phyloP scores from a whole-genome alignment of 2,113 vertebrate genomes.

The Dascyllus trimaculatus region DNA sequence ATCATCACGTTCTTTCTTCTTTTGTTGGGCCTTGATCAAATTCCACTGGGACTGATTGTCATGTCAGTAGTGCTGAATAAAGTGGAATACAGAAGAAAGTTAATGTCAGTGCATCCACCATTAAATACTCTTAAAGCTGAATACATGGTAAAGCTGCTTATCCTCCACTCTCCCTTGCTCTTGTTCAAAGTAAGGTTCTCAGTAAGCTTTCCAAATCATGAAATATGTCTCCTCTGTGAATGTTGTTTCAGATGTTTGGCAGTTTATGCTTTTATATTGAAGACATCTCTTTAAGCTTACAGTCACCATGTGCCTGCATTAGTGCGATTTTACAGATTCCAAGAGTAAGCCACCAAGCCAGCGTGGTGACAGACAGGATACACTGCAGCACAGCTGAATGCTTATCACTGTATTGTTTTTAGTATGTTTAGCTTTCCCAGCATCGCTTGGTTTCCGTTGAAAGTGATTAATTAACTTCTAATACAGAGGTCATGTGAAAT shows the following conservation, averaged over 20 bases:
- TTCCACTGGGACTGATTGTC: not conserved
- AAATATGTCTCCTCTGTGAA: constrained; percentile 7
- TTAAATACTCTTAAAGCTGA: not conserved
- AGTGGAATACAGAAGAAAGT: not conserved
- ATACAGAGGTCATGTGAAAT: constrained; percentile 76
- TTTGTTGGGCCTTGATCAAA: not conserved
- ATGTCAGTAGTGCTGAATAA: not conserved
- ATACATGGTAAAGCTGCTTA: not conserved
- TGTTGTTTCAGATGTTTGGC: constrained; percentile 39
- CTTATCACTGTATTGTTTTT: constrained; percentile 56
- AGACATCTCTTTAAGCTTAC: constrained; percentile 14
- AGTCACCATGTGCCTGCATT: constrained; percentile 7
- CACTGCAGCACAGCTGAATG: constrained; percentile 45
- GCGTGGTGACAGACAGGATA: constrained; percentile 58
- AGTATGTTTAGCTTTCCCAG: constrained; percentile 62
- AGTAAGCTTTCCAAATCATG: not conserved
- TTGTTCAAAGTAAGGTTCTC: not conserved
- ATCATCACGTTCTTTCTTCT: not conserved
- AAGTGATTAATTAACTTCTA: constrained; percentile 65
- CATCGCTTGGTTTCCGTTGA: constrained; percentile 47
- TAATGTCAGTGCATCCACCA: no score
- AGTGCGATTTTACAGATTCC: constrained; percentile 18
- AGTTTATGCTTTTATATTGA: constrained; percentile 8
- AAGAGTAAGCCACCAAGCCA: constrained; percentile 43
- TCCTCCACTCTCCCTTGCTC: no score